These are phyloP conservation scores for Nephrotoma guestfalica DNA, from an alignment of 2,888 invertebrate species.

Conservation along the genomic window DNA sequence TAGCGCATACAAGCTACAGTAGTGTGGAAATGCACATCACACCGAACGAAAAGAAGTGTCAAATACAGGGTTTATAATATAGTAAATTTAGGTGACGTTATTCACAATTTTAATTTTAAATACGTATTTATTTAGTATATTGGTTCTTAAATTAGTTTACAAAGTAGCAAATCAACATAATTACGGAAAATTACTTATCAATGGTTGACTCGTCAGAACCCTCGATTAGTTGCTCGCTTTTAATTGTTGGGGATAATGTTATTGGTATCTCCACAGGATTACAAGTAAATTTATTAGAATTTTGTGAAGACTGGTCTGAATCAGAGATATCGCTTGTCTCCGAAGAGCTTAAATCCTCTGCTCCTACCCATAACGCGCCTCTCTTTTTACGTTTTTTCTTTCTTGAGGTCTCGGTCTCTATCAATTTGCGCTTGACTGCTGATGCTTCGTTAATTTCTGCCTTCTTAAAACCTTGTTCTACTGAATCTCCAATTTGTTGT, in stretches of 20 bases:
- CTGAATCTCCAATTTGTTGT: constrained; percentile 70
- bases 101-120: no score
- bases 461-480: constrained; percentile 67
- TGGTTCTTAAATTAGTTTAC: no score
- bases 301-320: not conserved
- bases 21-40: no score
- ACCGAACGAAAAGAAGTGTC: no score
- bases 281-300: not conserved
- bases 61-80: no score
- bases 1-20: no score
- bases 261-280: not conserved
- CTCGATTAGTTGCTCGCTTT: not conserved
- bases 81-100: no score
- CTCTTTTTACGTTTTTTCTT: not conserved
- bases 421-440: not conserved
- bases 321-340: not conserved
- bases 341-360: constrained; percentile 1
- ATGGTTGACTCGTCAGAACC: not conserved
- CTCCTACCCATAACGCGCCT: not conserved
- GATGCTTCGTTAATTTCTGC: constrained; percentile 21
- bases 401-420: not conserved
- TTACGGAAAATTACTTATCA: not conserved
- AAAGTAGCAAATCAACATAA: no score
- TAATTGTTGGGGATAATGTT: not conserved
- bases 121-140: no score